Conservation (phyloP, 2,113 vertebrate genomes). For the Cephalophus harveyi region DNA sequence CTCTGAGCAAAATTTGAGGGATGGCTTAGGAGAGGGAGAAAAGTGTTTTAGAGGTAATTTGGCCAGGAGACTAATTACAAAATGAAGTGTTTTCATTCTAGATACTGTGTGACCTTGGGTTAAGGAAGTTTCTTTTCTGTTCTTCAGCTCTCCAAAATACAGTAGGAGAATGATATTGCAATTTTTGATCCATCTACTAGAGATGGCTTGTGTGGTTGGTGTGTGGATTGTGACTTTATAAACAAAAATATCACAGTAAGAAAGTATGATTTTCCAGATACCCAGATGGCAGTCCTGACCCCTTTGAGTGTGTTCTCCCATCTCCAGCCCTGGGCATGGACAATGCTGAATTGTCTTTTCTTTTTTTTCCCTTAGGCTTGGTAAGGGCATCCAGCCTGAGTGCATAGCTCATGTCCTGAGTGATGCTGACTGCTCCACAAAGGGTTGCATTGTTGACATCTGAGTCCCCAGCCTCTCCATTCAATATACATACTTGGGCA, state of each 20-base stretch:
- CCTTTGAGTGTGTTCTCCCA: background rate
- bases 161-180: conserved; percentile 15
- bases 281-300: background rate
- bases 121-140: conserved; percentile 49
- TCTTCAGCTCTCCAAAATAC: conserved; percentile 46
- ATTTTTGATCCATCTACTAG: conserved; percentile 32
- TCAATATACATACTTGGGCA: background rate
- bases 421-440: background rate
- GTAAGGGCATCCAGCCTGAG: background rate
- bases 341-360: background rate
- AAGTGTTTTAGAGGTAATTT: conserved; percentile 30
- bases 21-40: conserved; percentile 28
- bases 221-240: conserved; percentile 50
- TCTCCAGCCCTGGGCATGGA: background rate
- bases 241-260: conserved; percentile 41
- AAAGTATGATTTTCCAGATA: conserved; percentile 32
- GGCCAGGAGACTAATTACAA: conserved; percentile 35
- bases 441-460: background rate
- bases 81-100: conserved; percentile 53
- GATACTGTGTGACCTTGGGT: conserved; percentile 52
- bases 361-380: background rate
- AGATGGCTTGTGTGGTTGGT: conserved; percentile 42
- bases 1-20: background rate
- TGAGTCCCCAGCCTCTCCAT: background rate
- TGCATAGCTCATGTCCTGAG: background rate